Percentiles rank a stretch among this genome's conserved stretches.
phyloP scores from a whole-genome alignment of 2,797 vertebrate species.

The Taenioides sp. region DNA sequence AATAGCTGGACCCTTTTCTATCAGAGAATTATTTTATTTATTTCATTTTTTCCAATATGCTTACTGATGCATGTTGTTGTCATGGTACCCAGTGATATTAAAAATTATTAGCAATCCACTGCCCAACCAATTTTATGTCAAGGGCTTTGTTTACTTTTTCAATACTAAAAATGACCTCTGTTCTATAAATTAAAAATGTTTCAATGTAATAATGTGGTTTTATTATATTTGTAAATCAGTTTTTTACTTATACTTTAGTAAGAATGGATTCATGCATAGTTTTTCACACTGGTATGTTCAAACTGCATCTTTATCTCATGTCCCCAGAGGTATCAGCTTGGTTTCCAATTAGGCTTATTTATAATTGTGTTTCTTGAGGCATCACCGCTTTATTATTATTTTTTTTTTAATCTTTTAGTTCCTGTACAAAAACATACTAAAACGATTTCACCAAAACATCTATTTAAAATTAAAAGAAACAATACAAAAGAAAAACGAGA shows the following conservation, averaged over 20 bases:
- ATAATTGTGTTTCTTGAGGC: slow-evolving; percentile 1
- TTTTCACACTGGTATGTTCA: background rate
- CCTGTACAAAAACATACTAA: background rate
- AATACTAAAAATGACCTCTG: background rate
- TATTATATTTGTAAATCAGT: background rate
- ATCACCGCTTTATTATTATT: background rate
- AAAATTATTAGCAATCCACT: background rate
- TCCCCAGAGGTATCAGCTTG: slow-evolving; percentile 2
- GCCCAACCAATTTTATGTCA: background rate
- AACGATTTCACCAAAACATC: background rate
- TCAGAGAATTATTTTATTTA: too few relatives aligned
- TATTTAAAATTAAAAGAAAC: background rate
- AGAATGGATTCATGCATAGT: background rate
- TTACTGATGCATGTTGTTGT: too few relatives aligned
- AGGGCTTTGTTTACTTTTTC: background rate
- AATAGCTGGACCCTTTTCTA: too few relatives aligned
- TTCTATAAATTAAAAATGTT: background rate
- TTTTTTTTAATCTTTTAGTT: background rate
- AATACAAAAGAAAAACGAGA: background rate
- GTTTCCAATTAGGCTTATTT: slow-evolving; percentile 8
- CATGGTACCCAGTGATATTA: too few relatives aligned
- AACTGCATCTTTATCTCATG: background rate
- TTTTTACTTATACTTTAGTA: background rate
- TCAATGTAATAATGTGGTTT: background rate
- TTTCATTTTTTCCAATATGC: too few relatives aligned